Evolutionary conservation across 2,797 vertebrate genomes (phyloP), one percentile per base, ranked within the genome.

Genomic region (Catostomus latipinnis): DNA sequence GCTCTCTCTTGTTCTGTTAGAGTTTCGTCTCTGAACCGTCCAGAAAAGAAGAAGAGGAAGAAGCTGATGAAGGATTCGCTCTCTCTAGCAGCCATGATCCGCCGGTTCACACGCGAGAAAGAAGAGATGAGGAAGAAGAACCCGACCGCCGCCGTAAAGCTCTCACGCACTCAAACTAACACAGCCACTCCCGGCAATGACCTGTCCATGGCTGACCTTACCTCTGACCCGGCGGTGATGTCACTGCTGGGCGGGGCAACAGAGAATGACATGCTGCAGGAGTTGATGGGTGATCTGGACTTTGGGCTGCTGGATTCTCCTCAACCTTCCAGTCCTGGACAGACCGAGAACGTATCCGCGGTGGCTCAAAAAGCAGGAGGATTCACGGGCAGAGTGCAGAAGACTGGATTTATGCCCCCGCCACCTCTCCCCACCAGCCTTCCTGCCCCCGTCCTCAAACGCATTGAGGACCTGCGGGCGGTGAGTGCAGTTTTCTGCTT

Each of bases 11-110:
- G 22, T 2, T 61, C 48, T 13, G 0, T 83, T 90, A 99, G 97
- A 81, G 96, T 96, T 84, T 92, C 94, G 66, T 90, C 95, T 85
- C 94, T 99, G 85, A 97, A 97, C 85, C 97, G 98, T 8, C 96
- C 96, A n/a, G 97, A 99, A 80, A 99, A 99, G 91, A 95, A 95
- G 58, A 99, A 98, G 94, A 95, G 97, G 91, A 99, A 98, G 93
- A 97, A 96, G 87, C 90, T 97, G 70, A 98, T 97, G 91, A 99
- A 98, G 90, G 97, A 99, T 69, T 96, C 97, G 0, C 86, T 98
- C 73, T 94, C 95, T 84, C 89, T 99, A 86, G 96, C 97, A 82
- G 97, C 97, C 92, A 98, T 99, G 96, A 90, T 99, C 81, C 93
- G 95, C 8, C 97, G 98, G 90, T 98, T 99, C 93, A 95, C 95